Evolutionary conservation across 2,888 invertebrate species (phyloP), one percentile per base, ranked within the genome.

Genomic region (Ceraclea dissimilis): DNA sequence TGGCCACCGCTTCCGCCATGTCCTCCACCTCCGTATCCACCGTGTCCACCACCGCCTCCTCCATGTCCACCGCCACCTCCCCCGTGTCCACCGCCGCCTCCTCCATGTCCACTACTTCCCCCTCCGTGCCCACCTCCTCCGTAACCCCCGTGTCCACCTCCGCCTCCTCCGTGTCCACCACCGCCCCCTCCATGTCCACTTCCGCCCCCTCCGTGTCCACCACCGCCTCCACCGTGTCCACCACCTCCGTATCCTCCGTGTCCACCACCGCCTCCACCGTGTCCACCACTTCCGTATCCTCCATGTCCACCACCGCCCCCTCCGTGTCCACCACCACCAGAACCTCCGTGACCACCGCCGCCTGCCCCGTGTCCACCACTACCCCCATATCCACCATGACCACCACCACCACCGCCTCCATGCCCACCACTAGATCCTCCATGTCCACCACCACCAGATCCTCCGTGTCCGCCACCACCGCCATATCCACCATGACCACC

Each of bases 191-290:
- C 43, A 71, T 73, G 71, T 74, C 69, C 1, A 75, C 62, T n/a
- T 73, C 63, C 0, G 71, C 66, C 68, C 73, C 69, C 49, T 73
- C 16, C 49, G 22, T 22, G n/a, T 16, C 68, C 0, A 74, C 56
- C 31, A 65, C 67, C 0, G 69, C 70, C 0, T 58, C 52, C 0
- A 60, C 60, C 11, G 73, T 67, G 21, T 71, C 71, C 2, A 75
- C 65, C 17, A 68, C 65, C 26, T 65, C 60, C 31, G 75, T 61
- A 39, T 69, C 69, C 52, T 64, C 64, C 1, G 52, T 43, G 0
- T 26, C 26, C 26, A 26, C 26, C 26, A 26, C 26, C 10, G 10
- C 10, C 4, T 26, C 26, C 26, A 6, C 26, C 26, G 10, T 26
- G 26, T 26, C 26, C 26, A 73, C 72, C 13, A 17, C 47, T 18